phyloP scores from a whole-genome alignment of 2,888 invertebrate species.

The Drosophila anceps region DNA sequence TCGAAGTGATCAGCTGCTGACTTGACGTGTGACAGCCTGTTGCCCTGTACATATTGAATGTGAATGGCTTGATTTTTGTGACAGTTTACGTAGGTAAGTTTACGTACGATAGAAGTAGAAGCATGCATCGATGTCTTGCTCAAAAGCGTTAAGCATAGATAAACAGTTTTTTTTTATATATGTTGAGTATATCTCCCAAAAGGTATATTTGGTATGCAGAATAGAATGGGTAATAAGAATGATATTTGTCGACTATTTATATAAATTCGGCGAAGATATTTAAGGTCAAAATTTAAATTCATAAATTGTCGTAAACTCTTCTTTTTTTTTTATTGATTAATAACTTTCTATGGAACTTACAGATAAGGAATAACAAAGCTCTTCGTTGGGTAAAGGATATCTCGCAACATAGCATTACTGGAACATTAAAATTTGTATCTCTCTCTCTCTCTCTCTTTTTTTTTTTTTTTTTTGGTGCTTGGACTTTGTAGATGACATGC shows the following conservation, averaged over 20 bases:
- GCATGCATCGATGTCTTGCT: too few species aligned
- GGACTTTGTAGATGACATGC: constrained; percentile 21
- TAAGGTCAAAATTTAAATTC: not conserved
- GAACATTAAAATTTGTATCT: not conserved
- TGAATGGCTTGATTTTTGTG: not conserved
- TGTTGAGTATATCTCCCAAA: not conserved
- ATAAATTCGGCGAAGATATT: not conserved
- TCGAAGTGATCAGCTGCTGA: constrained; percentile 14
- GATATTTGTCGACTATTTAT: not conserved
- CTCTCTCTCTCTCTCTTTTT: too few species aligned
- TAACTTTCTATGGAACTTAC: not conserved
- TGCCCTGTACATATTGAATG: not conserved
- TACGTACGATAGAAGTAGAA: too few species aligned
- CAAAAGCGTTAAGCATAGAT: too few species aligned
- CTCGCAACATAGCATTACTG: not conserved
- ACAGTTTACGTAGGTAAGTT: not conserved
- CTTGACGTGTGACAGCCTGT: constrained; percentile 11
- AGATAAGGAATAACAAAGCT: not conserved
- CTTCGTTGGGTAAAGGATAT: not conserved
- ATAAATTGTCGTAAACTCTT: not conserved
- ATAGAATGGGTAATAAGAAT: not conserved
- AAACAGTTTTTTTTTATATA: too few species aligned
- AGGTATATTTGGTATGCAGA: not conserved
- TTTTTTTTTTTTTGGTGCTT: not conserved
- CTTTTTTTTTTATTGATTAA: not conserved